Conservation (phyloP, 2,888 invertebrate species). For the Tetragonula carbonaria region DNA sequence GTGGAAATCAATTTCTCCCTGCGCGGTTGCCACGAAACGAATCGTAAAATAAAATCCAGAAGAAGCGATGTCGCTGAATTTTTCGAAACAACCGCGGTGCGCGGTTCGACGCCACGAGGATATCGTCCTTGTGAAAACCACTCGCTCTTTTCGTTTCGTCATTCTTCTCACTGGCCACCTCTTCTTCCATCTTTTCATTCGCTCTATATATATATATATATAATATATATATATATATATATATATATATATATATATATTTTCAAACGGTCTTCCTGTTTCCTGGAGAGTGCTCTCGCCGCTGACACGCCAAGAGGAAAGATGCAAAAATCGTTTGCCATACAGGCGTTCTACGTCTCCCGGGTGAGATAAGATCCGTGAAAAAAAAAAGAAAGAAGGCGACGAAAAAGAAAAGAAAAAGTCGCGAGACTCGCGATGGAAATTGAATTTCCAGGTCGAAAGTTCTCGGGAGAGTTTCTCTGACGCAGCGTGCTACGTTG, state of each 20-base stretch:
- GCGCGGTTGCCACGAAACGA: slow-evolving; percentile 28
- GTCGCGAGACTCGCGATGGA: slow-evolving; percentile 65
- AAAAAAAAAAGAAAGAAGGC: slow-evolving; percentile 47
- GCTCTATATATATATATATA: too few species aligned
- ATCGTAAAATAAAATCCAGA: slow-evolving; percentile 47
- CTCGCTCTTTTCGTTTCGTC: slow-evolving; percentile 22
- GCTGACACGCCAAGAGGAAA: slow-evolving; percentile 26
- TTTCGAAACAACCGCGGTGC: slow-evolving; percentile 15
- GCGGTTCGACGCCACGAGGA: background rate
- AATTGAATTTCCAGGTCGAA: slow-evolving; percentile 73
- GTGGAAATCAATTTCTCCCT: slow-evolving; percentile 43
- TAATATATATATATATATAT: too few species aligned
- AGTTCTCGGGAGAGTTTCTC: slow-evolving; percentile 69
- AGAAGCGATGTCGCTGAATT: slow-evolving; percentile 37
- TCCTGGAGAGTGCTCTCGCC: background rate
- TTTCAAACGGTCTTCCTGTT: background rate
- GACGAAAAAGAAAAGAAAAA: slow-evolving; percentile 32
- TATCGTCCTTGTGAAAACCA: slow-evolving; percentile 21
- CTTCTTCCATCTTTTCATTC: background rate
- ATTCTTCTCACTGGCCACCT: slow-evolving; percentile 12
- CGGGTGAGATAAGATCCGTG: slow-evolving; percentile 65
- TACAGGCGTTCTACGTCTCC: slow-evolving; percentile 58
- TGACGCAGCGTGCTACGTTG: slow-evolving; percentile 49
- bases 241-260: too few species aligned
- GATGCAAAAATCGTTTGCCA: slow-evolving; percentile 53